These are phyloP conservation scores for Tetragonisca angustula DNA, from an alignment of 2,888 invertebrate genomes.

Conservation along the genomic window DNA sequence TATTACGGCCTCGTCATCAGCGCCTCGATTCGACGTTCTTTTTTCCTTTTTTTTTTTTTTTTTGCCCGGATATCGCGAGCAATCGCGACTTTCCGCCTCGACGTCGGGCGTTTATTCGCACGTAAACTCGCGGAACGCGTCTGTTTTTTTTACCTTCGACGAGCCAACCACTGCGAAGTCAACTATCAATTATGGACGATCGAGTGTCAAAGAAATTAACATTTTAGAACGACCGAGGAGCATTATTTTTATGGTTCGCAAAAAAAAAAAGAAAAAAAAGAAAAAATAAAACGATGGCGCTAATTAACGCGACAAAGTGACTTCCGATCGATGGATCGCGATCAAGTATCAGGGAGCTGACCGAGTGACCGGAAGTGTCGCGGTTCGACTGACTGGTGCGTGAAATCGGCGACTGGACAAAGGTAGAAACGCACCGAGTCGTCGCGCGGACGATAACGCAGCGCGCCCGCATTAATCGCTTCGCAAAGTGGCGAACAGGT, in stretches of 20 bases:
- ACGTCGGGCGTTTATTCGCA: neutral
- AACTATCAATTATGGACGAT: too few relatives aligned
- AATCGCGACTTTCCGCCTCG: neutral
- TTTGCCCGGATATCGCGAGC: neutral
- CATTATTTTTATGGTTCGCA: too few relatives aligned
- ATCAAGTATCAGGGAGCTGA: conserved; percentile 58
- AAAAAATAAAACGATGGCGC: too few relatives aligned
- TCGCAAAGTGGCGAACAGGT: conserved; percentile 19
- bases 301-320: neutral
- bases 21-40: neutral
- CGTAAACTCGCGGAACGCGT: neutral
- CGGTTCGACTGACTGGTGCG: conserved; percentile 32
- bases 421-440: conserved; percentile 59
- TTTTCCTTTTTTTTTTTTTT: too few relatives aligned
- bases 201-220: too few relatives aligned
- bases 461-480: conserved; percentile 52
- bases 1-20: conserved; percentile 15
- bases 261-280: too few relatives aligned
- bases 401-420: neutral
- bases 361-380: conserved; percentile 46
- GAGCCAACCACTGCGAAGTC: too few relatives aligned
- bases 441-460: conserved; percentile 36
- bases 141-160: neutral
- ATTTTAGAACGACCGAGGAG: too few relatives aligned
- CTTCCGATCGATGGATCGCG: conserved; percentile 33